Evolutionary conservation across 2,113 vertebrate species (phyloP).

Genomic region (Phalacrocorax aristotelis): DNA sequence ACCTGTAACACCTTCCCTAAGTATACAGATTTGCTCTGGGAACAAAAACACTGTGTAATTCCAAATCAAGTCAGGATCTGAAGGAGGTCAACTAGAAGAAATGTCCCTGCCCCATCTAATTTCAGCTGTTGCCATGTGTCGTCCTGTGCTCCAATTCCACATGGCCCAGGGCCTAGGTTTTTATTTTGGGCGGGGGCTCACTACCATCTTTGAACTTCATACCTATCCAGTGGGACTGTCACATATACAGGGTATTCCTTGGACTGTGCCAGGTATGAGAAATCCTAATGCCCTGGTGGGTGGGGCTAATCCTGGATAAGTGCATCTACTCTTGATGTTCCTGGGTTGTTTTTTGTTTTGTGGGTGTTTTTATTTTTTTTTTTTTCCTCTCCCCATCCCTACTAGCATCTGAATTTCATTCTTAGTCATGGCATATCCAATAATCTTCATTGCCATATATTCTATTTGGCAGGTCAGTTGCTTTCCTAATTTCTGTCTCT

Average conservation of each 20-base stretch:
- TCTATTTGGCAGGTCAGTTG: background rate
- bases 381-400: rapidly evolving
- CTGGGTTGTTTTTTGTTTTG: too few relatives aligned
- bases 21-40: background rate
- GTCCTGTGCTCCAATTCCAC: background rate
- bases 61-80: background rate
- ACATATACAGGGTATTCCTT: background rate
- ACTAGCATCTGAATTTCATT: background rate
- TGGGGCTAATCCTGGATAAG: background rate
- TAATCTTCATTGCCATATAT: background rate
- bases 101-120: background rate
- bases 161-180: background rate
- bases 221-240: background rate
- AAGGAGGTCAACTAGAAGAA: background rate
- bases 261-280: background rate
- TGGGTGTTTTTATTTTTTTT: too few relatives aligned
- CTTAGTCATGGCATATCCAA: background rate
- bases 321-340: background rate
- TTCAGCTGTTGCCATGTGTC: background rate
- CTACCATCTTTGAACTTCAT: background rate
- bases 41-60: background rate
- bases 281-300: background rate
- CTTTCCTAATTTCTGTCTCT: background rate
- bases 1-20: background rate
- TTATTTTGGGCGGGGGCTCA: background rate